Base-by-base conservation (phyloP, 2,113 vertebrate species). In the Trichechus manatus region DNA sequence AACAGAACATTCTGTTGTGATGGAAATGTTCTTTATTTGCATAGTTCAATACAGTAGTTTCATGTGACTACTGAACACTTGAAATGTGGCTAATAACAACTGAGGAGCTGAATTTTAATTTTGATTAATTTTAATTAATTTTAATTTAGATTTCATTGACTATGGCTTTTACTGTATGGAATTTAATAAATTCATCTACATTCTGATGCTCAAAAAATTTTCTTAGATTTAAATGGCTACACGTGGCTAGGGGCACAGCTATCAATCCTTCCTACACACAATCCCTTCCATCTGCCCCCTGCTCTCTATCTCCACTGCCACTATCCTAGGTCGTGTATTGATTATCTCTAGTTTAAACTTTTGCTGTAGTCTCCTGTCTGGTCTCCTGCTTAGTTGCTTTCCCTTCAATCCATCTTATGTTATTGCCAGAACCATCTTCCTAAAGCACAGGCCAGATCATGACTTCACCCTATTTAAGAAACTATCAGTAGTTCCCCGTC, bases 111-210 rank as follows among this genome's bases (percentile, higher is more conserved):
- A n/a, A 33, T 56, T 90, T 94, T 68, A 23, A 83, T 87, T 47
- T 27, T 64, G 36, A 25, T 95, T 86, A 66, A 91, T 64, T 96
- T 87, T 53, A 82, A 68, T 89, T 4, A 68, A 91, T 64, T 96
- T 87, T 53, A 82, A 68, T 89, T 4, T 61, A 29, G 61, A 68
- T 61, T 22, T 61, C 36, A 36, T 22, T 39, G 6, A 39, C 70
- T 9, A 3, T 33, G 6, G 68, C 6, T 8, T 74, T 74, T 74
- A 74, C n/a, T 74, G n/a, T 20, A 74, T 74, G 70, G 70, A 74
- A 74, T 74, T 36, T 74, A 20, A 22, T 36, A 74, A 74, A 74
- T 74, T 36, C 6, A 74, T 74, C 36, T 74, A 74, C 70, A 36
- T 39, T 74, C 36, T 74, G 36, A 36, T 9, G 20, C 33, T 70